phyloP scores from a whole-genome alignment of 2,113 vertebrate genomes.

The Zosterops japonicus region DNA sequence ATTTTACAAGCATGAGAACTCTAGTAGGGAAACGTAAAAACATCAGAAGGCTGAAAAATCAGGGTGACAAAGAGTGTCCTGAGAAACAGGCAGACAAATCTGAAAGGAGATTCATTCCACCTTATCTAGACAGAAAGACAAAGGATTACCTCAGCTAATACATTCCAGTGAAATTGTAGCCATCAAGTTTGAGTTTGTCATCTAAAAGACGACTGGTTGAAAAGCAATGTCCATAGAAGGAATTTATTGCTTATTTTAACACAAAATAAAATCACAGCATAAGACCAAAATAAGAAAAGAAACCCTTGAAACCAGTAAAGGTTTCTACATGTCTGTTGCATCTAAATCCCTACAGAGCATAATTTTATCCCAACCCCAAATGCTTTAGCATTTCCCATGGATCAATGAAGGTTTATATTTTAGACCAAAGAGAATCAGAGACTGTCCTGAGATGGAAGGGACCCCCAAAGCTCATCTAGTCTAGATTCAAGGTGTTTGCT shows the following conservation, averaged over 20 bases:
- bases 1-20: too few species aligned
- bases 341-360: background rate
- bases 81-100: background rate
- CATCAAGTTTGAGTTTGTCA: background rate
- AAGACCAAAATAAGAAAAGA: background rate
- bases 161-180: background rate
- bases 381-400: rapidly evolving
- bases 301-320: background rate
- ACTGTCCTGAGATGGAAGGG: background rate
- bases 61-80: too few species aligned
- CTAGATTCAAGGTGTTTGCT: background rate
- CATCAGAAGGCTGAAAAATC: too few species aligned
- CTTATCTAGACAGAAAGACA: background rate
- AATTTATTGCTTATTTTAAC: background rate
- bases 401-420: background rate
- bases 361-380: background rate
- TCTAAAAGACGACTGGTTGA: background rate
- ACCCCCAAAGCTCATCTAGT: background rate
- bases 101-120: background rate
- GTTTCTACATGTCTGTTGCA: background rate
- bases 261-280: background rate
- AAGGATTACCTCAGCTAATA: background rate
- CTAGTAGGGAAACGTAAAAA: too few species aligned
- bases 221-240: background rate
- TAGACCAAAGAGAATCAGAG: background rate